Evolutionary conservation across 2,113 vertebrate genomes (phyloP).

Genomic region (Alligator sinensis): DNA sequence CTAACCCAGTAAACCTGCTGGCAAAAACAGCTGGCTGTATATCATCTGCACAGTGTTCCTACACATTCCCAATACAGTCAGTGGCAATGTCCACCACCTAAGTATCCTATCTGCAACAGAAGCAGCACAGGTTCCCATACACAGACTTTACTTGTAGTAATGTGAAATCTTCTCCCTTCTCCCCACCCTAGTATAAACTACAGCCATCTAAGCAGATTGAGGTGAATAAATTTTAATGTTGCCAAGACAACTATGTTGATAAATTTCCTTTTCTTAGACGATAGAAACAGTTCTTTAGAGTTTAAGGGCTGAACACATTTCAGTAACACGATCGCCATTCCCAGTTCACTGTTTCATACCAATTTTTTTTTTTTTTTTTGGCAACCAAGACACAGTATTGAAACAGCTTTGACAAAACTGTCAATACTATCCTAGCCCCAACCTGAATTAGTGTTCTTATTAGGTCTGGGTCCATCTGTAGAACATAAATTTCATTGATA

Average conservation of each 20-base stretch:
- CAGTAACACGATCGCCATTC: background rate
- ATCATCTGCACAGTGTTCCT: background rate
- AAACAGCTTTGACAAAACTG: constrained; percentile 17
- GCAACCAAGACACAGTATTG: background rate
- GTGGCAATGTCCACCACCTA: fast-evolving
- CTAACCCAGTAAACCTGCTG: background rate
- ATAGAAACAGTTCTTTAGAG: constrained; percentile 27
- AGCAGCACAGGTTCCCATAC: background rate
- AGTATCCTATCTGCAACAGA: background rate
- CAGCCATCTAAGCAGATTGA: background rate
- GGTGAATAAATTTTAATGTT: background rate
- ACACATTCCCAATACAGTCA: fast-evolving
- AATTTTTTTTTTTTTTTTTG: background rate
- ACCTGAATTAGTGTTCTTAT: constrained; percentile 49
- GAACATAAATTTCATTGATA: constrained; percentile 28
- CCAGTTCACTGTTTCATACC: background rate
- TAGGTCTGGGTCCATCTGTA: constrained; percentile 42
- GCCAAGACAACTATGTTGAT: constrained; percentile 55
- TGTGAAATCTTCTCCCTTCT: background rate
- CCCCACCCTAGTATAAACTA: fast-evolving
- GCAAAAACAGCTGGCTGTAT: fast-evolving
- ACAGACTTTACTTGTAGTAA: background rate
- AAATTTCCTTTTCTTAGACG: background rate
- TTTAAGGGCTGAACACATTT: constrained; percentile 45
- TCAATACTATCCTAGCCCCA: background rate